phyloP scores from a whole-genome alignment of 2,888 invertebrate species.

The Belgica antarctica region DNA sequence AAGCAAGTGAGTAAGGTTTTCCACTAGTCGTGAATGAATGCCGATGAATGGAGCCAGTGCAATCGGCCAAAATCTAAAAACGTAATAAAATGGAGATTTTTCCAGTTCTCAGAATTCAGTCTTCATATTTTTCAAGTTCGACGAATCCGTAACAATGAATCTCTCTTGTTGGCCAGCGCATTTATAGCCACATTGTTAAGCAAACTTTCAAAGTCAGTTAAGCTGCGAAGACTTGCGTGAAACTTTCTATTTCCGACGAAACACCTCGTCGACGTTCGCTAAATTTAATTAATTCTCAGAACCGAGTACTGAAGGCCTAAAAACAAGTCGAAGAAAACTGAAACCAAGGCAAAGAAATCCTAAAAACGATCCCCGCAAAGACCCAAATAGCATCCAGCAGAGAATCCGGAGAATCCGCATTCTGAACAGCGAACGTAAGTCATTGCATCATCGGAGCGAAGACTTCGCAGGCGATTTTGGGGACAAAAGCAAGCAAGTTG shows the following conservation, averaged over 20 bases:
- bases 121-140: background rate
- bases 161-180: background rate
- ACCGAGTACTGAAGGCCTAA: too few relatives aligned
- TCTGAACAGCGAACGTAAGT: too few relatives aligned
- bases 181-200: background rate
- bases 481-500: background rate
- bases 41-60: background rate
- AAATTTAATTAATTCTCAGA: too few relatives aligned
- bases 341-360: too few relatives aligned
- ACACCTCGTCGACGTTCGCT: too few relatives aligned
- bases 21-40: background rate
- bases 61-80: background rate
- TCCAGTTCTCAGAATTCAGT: slow-evolving; percentile 10
- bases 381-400: too few relatives aligned
- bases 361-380: too few relatives aligned
- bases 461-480: background rate
- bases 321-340: too few relatives aligned
- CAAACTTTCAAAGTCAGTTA: background rate
- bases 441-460: slow-evolving; percentile 18
- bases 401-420: too few relatives aligned
- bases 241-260: background rate
- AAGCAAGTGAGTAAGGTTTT: background rate
- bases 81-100: slow-evolving; percentile 16
- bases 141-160: too few relatives aligned
- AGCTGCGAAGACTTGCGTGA: background rate